These are phyloP conservation scores for Macrotis lagotis DNA, from an alignment of 2,113 vertebrate species.

Conservation along the genomic window DNA sequence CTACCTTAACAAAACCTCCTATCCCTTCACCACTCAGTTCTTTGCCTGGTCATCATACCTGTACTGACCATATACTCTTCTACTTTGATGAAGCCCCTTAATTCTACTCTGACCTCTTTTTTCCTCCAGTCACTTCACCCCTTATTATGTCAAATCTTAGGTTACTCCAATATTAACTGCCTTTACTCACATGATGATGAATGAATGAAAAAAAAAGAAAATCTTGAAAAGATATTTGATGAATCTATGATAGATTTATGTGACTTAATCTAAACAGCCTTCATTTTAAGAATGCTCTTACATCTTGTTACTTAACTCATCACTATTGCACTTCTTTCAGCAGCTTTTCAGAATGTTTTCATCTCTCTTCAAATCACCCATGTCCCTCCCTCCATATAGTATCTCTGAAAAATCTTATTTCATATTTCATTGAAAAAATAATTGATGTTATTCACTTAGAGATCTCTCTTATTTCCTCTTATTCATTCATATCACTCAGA, in stretches of 20 bases:
- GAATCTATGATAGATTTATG: background rate
- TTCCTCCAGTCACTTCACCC: background rate
- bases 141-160: background rate
- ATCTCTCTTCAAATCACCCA: background rate
- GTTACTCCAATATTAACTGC: background rate
- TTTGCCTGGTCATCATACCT: background rate
- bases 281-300: background rate
- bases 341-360: background rate
- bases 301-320: background rate
- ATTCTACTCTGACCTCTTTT: background rate
- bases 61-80: background rate
- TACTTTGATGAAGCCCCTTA: background rate
- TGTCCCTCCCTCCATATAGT: background rate
- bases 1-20: background rate
- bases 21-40: background rate
- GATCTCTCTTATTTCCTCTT: background rate
- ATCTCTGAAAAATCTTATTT: background rate
- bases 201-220: background rate
- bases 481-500: background rate
- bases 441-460: background rate
- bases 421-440: background rate
- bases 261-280: background rate
- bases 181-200: background rate
- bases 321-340: background rate
- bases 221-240: background rate